phyloP scores from a whole-genome alignment of 2,113 vertebrate genomes.

The Myotis brandtii region DNA sequence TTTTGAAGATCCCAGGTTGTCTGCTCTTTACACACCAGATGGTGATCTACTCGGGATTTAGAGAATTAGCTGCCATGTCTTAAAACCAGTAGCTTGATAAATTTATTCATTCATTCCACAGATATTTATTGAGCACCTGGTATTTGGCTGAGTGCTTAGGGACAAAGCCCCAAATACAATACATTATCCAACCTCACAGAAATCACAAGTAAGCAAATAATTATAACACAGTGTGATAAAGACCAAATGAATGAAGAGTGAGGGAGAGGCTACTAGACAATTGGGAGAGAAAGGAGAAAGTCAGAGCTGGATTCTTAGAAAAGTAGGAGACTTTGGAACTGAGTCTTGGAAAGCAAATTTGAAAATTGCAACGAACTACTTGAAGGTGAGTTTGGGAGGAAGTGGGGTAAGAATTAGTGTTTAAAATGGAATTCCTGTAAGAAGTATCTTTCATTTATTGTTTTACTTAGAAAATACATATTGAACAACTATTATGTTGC shows the following conservation, averaged over 20 bases:
- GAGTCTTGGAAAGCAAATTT: background rate
- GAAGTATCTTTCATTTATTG: background rate
- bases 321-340: background rate
- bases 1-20: background rate
- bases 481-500: background rate
- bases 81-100: background rate
- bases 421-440: background rate
- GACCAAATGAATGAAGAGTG: background rate
- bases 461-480: background rate
- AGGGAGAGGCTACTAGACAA: background rate
- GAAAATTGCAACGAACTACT: background rate
- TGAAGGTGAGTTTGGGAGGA: background rate
- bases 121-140: slow-evolving; percentile 42
- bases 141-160: background rate
- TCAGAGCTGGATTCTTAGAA: background rate
- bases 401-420: background rate
- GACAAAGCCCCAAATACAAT: background rate
- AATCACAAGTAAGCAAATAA: background rate
- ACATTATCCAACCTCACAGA: background rate
- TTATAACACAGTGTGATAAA: background rate
- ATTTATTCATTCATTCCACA: slow-evolving; percentile 14
- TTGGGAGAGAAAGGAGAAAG: background rate
- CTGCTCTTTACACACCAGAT: background rate
- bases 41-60: background rate
- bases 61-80: background rate